Evolutionary conservation across 92 coral and sea anemone genomes (phyloP), one percentile per base, ranked within the genome.

Genomic region (Desmophyllum pertusum): DNA sequence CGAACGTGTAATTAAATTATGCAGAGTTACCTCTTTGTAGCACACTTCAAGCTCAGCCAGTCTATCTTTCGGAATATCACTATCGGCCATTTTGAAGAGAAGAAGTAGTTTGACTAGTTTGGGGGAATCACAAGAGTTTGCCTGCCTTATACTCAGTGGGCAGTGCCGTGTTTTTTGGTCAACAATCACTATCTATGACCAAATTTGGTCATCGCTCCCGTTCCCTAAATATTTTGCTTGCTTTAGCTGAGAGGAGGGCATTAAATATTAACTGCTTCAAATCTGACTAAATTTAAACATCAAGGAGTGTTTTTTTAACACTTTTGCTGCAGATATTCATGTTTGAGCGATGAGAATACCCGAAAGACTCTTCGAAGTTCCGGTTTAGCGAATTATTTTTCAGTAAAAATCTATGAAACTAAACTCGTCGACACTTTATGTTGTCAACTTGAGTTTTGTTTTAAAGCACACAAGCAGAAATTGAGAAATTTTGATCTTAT

Each of bases 121-220:
- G n/a, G n/a, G n/a, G n/a, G n/a, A n/a, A n/a, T n/a, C n/a, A n/a
- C n/a, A n/a, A n/a, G n/a, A n/a, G n/a, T n/a, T n/a, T 48, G 37
- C 41, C 76, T 59, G 65, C 15, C 33, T 50, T 15, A 50, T 50
- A 10, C n/a, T 17, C 55, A 50, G 89, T 79, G 89, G 92, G 92
- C 92, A n/a, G 92, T 84, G 86, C 86, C 92, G 67, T 4, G 53
- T 39, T 51, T 18, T 48, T 89, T 89, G 92, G 92, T 52, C 46
- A 17, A 62, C 36, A 70, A 8, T 3, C 59, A 38, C 10, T 27
- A 10, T 40, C 78, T 1, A 39, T 76, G 43, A 48, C 88, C 88
- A 65, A 46, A 84, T 84, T 76, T 84, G 88, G 88, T 66, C 50
- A 84, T 27, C n/a, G 53, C n/a, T 80, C 84, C 51, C 18, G 65